These are phyloP conservation scores for Botrylloides violaceus DNA, from an alignment of 23 tunicate genomes.

Conservation along the genomic window DNA sequence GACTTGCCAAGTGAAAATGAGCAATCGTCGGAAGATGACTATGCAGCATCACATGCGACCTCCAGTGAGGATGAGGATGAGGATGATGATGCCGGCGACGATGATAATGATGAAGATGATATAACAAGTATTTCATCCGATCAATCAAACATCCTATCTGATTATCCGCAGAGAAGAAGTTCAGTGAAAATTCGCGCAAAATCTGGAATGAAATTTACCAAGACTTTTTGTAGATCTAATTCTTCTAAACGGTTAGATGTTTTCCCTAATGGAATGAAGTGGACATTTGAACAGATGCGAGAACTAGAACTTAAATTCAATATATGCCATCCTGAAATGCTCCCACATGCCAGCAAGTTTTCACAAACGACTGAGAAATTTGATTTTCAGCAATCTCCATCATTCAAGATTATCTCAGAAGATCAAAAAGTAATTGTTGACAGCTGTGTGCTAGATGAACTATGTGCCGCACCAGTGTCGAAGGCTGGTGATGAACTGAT, in stretches of 20 bases:
- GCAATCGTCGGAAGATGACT: neutral
- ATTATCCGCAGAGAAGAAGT: too few species aligned
- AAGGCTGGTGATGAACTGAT: conserved; percentile 1
- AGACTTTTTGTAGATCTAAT: too few species aligned
- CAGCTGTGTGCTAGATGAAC: conserved; percentile 17
- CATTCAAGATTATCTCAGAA: conserved; percentile 5
- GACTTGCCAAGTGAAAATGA: neutral
- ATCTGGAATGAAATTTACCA: too few species aligned
- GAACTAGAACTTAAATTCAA: conserved; percentile 5
- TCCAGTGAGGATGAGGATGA: neutral
- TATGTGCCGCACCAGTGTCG: neutral
- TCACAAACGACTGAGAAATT: neutral
- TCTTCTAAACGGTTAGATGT: neutral
- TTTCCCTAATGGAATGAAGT: conserved; percentile 14
- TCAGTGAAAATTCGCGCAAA: too few species aligned
- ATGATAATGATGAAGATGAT: neutral
- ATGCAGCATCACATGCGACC: conserved; percentile 1
- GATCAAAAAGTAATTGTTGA: neutral
- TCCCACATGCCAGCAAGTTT: neutral
- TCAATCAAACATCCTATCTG: too few species aligned
- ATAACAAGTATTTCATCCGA: too few species aligned
- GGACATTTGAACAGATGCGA: neutral
- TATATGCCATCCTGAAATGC: neutral
- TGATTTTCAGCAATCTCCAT: neutral
- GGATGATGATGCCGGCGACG: neutral